A percentile compares a stretch with the other conserved stretches of the same genome.
phyloP scores from a whole-genome alignment of 64 coral and sea anemone species.

The Actinia tenebrosa region DNA sequence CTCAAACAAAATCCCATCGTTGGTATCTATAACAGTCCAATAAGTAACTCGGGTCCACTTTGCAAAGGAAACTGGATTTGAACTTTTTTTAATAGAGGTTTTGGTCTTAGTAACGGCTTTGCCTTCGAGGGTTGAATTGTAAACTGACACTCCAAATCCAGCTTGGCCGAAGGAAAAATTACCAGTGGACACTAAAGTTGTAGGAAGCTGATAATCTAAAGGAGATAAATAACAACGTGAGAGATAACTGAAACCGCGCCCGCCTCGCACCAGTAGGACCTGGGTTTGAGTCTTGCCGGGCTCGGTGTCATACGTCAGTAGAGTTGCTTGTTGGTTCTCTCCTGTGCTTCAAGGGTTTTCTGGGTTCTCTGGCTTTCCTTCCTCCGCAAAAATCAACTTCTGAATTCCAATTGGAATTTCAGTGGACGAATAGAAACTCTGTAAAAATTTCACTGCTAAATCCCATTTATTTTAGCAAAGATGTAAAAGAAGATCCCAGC shows the following conservation, averaged over 20 bases:
- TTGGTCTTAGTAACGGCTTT: not conserved
- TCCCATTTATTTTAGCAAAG: too few species aligned
- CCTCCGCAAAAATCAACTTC: too few species aligned
- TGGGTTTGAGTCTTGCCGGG: too few species aligned
- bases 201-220: not conserved
- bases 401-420: too few species aligned
- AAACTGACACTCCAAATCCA: not conserved
- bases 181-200: not conserved
- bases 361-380: too few species aligned
- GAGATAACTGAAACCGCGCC: not conserved
- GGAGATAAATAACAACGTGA: not conserved
- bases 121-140: not conserved
- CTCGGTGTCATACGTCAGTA: too few species aligned
- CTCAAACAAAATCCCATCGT: not conserved
- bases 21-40: not conserved
- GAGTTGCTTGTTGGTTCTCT: too few species aligned
- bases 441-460: too few species aligned
- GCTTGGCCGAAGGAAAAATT: not conserved
- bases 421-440: too few species aligned
- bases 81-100: not conserved
- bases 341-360: too few species aligned
- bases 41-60: not conserved
- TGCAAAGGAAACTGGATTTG: not conserved
- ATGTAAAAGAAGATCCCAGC: too few species aligned
- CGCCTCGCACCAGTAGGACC: too few species aligned